phyloP scores from a whole-genome alignment of 2,797 vertebrate species.

The Paratrypauchen microcephalus region DNA sequence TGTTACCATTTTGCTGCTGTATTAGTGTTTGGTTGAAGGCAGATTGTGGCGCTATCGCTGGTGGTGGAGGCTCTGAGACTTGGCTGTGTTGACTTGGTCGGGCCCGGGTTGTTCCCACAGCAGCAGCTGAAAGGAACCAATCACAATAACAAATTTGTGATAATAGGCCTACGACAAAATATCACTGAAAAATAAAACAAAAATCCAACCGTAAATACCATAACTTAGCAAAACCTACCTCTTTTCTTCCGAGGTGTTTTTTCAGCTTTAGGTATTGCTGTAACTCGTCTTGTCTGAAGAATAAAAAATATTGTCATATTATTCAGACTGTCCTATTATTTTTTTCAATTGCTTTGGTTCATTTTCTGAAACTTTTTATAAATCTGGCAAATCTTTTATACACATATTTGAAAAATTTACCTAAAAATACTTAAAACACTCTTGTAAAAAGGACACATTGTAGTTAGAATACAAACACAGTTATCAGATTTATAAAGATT shows the following conservation, averaged over 20 bases:
- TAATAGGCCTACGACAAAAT: no score
- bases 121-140: conserved; percentile 61
- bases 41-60: conserved; percentile 69
- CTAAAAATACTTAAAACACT: no score
- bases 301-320: background rate
- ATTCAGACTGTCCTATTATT: no score
- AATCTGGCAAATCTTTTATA: no score
- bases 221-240: conserved; percentile 75
- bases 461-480: no score
- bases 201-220: background rate
- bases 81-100: conserved; percentile 87
- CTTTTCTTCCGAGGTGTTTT: conserved; percentile 86
- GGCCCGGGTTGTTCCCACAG: conserved; percentile 87
- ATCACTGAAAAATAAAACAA: conserved; percentile 3
- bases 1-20: conserved; percentile 92
- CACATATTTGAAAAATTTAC: no score
- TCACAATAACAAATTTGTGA: background rate
- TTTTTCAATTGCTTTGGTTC: no score
- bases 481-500: no score
- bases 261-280: conserved; percentile 85
- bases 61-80: conserved; percentile 68
- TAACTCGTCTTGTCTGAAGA: conserved; percentile 82
- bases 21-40: conserved; percentile 83
- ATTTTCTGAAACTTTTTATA: no score
- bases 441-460: no score